These are phyloP conservation scores for Phainopepla nitens DNA, from an alignment of 2,113 vertebrate genomes.

Conservation along the genomic window DNA sequence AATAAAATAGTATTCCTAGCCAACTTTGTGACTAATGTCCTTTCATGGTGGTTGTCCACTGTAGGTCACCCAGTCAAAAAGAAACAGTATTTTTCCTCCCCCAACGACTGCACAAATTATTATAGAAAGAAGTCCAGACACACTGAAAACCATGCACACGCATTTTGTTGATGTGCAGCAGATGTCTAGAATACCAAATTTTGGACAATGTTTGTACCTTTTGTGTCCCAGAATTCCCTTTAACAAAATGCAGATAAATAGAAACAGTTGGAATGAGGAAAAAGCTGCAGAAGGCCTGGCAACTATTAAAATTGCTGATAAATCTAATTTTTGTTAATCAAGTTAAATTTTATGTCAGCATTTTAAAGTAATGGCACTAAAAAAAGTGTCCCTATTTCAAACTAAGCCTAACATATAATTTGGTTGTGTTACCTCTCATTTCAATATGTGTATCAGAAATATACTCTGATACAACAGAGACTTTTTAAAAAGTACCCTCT, in stretches of 20 bases:
- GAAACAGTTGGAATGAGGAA: not conserved
- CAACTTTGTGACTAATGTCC: constrained; percentile 63
- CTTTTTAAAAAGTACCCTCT: not conserved
- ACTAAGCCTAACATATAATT: not conserved
- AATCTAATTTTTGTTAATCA: not conserved
- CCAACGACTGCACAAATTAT: constrained; percentile 5
- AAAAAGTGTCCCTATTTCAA: not conserved
- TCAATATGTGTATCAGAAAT: not conserved
- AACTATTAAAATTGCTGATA: not conserved
- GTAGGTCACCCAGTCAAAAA: constrained; percentile 67
- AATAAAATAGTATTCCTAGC: constrained; percentile 57
- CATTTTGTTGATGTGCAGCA: not conserved
- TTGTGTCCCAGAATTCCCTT: not conserved
- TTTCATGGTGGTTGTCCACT: constrained; percentile 63
- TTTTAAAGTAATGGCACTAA: not conserved
- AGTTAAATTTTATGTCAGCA: not conserved
- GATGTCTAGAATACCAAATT: not conserved
- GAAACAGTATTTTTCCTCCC: not conserved
- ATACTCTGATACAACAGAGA: not conserved
- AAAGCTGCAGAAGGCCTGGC: not conserved
- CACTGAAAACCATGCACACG: not conserved
- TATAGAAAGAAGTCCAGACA: not conserved
- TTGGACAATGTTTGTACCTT: not conserved
- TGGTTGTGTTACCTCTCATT: not conserved
- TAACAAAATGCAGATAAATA: not conserved